Conservation (phyloP, 1,140 invertebrate species). For the Archivesica marissinica region DNA sequence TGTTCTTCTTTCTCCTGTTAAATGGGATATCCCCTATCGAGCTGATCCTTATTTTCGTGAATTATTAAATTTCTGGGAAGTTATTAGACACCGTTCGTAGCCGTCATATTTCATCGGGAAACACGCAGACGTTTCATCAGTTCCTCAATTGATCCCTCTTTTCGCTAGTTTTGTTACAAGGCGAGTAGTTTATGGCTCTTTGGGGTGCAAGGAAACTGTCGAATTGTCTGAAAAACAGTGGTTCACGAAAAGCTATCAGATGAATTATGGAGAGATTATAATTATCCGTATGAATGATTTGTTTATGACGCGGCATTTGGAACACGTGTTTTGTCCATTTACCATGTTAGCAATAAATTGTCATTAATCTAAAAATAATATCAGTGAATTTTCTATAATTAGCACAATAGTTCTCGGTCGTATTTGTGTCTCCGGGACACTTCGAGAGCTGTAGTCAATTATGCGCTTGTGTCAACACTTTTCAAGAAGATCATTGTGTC, state of each 20-base stretch:
- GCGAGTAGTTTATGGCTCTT: slow-evolving; percentile 50
- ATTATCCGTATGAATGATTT: slow-evolving; percentile 22
- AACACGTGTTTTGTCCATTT: slow-evolving; percentile 47
- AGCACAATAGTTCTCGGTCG: background rate
- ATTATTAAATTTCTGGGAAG: slow-evolving; percentile 41
- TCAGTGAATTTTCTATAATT: slow-evolving; percentile 36
- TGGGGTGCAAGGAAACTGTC: slow-evolving; percentile 40
- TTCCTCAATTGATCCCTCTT: slow-evolving; percentile 40
- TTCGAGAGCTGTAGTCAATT: too few relatives aligned
- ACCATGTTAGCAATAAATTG: slow-evolving; percentile 39
- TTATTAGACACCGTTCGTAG: slow-evolving; percentile 19
- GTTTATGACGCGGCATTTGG: slow-evolving; percentile 19
- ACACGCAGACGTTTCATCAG: slow-evolving; percentile 48
- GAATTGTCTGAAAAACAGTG: slow-evolving; percentile 42
- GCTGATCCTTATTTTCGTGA: background rate
- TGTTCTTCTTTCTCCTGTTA: background rate
- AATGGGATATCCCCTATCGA: slow-evolving; percentile 3
- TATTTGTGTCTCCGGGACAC: too few relatives aligned
- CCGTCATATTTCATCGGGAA: slow-evolving; percentile 24
- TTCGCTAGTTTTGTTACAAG: slow-evolving; percentile 55
- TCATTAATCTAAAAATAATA: slow-evolving; percentile 61
- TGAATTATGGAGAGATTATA: slow-evolving; percentile 39
- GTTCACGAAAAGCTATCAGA: slow-evolving; percentile 45
- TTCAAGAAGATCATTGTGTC: too few relatives aligned
- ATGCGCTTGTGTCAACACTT: too few relatives aligned